Conservation (phyloP, 2,113 vertebrate genomes). For the Chamaetylas fuelleborni region DNA sequence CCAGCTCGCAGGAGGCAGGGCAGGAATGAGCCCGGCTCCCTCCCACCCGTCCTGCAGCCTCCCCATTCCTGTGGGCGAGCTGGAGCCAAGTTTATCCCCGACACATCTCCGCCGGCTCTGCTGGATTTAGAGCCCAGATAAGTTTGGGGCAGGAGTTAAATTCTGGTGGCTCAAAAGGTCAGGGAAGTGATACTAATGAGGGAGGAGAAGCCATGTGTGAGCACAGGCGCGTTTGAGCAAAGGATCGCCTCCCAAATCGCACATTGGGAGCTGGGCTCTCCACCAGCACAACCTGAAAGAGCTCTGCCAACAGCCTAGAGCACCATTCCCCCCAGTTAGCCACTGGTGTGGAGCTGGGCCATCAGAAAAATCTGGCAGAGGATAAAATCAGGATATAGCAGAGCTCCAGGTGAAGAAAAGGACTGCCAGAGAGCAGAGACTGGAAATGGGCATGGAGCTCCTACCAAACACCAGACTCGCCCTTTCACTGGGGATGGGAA, state of each 20-base stretch:
- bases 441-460: neutral
- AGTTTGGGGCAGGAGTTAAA: conserved; percentile 23
- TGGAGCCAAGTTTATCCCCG: conserved; percentile 62
- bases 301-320: neutral
- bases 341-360: neutral
- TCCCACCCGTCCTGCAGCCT: neutral
- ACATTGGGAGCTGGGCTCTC: fast-evolving
- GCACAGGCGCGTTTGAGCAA: neutral
- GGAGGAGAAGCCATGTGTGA: neutral
- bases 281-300: neutral
- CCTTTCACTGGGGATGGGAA: neutral
- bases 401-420: neutral
- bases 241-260: neutral
- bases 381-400: neutral
- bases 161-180: conserved; percentile 32
- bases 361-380: fast-evolving
- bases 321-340: neutral
- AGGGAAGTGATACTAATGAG: neutral
- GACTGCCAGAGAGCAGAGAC: neutral
- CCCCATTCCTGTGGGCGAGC: conserved; percentile 50
- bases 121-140: conserved; percentile 56
- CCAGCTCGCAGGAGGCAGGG: conserved; percentile 23
- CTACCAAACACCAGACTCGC: neutral
- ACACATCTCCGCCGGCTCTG: neutral
- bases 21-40: conserved; percentile 34